Conservation (phyloP, 2,113 vertebrate species). For the Myiozetetes cayanensis region DNA sequence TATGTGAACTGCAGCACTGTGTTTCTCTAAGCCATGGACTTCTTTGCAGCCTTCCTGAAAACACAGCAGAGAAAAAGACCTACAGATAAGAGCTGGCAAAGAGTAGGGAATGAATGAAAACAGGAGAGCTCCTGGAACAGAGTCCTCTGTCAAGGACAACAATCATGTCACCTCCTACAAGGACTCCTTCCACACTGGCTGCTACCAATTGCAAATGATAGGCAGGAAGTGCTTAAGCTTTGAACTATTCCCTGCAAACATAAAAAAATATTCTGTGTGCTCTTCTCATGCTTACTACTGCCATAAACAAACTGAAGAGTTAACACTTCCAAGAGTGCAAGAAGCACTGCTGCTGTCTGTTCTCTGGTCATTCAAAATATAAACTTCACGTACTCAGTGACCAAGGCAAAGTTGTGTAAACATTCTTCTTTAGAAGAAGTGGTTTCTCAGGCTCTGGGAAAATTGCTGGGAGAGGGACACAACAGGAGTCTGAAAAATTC, state of each 20-base stretch:
- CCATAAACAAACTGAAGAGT: neutral
- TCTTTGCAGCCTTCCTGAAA: neutral
- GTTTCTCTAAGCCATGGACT: neutral
- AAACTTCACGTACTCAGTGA: conserved; percentile 1
- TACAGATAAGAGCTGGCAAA: neutral
- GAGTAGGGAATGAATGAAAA: neutral
- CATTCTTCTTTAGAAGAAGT: conserved; percentile 31
- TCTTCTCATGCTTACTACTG: neutral
- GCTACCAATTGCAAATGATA: neutral
- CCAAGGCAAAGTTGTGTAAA: conserved; percentile 17
- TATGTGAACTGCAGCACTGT: neutral
- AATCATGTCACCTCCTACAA: neutral
- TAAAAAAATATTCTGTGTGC: neutral
- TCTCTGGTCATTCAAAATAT: neutral
- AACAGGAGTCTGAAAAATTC: conserved; percentile 30
- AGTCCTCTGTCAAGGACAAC: neutral
- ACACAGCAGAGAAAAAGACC: neutral
- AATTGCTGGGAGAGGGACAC: neutral
- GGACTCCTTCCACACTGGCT: neutral
- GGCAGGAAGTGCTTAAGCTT: neutral
- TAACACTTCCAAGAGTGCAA: neutral
- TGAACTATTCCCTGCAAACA: neutral
- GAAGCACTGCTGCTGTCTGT: neutral
- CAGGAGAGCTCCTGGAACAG: neutral
- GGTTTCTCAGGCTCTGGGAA: conserved; percentile 38